These are phyloP conservation scores for Boulengeromyrus knoepffleri DNA, from an alignment of 2,113 vertebrate genomes.

Conservation along the genomic window DNA sequence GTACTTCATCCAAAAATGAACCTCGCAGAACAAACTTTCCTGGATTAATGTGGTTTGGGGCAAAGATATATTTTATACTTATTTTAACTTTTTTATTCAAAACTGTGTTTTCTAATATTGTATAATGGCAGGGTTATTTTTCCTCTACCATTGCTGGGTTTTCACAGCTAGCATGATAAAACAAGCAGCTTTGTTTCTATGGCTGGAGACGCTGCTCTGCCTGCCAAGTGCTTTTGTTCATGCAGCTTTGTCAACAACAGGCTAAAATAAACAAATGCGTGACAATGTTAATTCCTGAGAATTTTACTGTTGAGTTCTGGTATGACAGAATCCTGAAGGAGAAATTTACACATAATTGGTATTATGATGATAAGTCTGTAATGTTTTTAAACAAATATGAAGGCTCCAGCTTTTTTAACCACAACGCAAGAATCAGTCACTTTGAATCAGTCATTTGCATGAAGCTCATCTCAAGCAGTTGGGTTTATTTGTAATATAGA, in stretches of 20 bases:
- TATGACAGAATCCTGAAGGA: slow-evolving; percentile 2
- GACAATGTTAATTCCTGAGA: slow-evolving; percentile 3
- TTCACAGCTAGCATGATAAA: background rate
- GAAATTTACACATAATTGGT: slow-evolving; percentile 2
- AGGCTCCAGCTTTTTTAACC: background rate
- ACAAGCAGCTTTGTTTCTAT: slow-evolving; percentile 6
- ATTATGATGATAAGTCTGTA: slow-evolving; percentile 8
- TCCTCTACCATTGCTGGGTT: background rate
- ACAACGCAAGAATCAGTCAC: background rate
- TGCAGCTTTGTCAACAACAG: background rate
- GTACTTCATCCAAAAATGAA: background rate
- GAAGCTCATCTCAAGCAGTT: background rate
- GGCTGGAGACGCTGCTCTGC: background rate
- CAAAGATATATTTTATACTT: background rate
- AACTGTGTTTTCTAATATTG: background rate
- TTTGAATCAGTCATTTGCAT: background rate
- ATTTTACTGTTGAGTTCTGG: slow-evolving; percentile 4
- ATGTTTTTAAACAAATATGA: background rate
- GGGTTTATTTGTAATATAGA: background rate
- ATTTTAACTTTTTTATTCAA: background rate
- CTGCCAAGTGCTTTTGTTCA: background rate
- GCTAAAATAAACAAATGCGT: slow-evolving; percentile 13
- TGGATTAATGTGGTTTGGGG: background rate
- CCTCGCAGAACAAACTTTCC: background rate
- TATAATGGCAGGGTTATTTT: background rate